These are phyloP conservation scores for Danaus chrysippus DNA, from an alignment of 2,888 invertebrate species.

Conservation along the genomic window DNA sequence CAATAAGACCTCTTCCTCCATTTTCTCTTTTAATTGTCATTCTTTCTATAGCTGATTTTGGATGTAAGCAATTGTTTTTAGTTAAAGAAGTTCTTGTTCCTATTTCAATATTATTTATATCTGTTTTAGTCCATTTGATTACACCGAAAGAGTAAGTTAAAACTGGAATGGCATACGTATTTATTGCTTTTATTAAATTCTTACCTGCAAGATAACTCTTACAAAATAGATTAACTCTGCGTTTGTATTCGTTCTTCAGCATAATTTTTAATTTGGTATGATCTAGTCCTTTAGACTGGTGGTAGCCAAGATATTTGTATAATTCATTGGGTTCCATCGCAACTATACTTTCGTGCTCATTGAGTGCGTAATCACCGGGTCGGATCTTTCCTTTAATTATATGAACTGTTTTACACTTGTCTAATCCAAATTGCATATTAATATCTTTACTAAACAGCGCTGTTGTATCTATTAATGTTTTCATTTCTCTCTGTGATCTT, in stretches of 20 bases:
- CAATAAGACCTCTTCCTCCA: background rate
- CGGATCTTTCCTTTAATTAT: no score
- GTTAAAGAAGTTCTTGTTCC: slow-evolving; percentile 19
- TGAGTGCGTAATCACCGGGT: background rate
- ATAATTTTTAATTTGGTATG: slow-evolving; percentile 18
- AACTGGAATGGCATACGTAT: slow-evolving; percentile 16
- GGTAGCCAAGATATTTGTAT: slow-evolving; percentile 30
- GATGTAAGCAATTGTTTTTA: slow-evolving; percentile 20
- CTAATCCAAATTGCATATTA: no score
- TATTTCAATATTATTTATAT: slow-evolving; percentile 20
- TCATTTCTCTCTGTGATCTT: no score
- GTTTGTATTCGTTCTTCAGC: slow-evolving; percentile 18
- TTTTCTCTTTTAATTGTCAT: slow-evolving; percentile 17
- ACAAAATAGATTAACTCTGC: slow-evolving; percentile 13
- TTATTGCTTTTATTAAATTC: slow-evolving; percentile 18
- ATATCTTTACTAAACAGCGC: no score
- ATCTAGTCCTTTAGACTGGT: slow-evolving; percentile 23
- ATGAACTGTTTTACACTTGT: no score
- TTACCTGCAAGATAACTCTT: slow-evolving; percentile 16
- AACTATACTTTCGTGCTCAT: slow-evolving; percentile 13
- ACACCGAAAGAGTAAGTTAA: slow-evolving; percentile 22
- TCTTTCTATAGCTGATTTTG: slow-evolving; percentile 26
- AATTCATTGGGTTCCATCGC: slow-evolving; percentile 21
- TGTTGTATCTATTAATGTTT: no score
- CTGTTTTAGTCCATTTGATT: slow-evolving; percentile 20